Evolutionary conservation across 2,797 vertebrate genomes (phyloP).

Genomic region (Chanos chanos): DNA sequence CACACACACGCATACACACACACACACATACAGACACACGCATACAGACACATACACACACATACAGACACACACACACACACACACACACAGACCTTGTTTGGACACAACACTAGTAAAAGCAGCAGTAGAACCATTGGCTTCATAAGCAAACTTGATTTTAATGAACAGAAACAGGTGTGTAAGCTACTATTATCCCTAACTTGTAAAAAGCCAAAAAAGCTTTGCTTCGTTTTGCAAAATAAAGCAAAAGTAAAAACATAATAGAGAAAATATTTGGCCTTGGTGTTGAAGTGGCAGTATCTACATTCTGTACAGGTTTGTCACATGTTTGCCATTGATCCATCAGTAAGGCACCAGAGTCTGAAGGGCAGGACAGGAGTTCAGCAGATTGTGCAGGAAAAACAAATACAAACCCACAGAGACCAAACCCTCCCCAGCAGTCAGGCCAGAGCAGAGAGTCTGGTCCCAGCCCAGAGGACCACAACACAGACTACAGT

Average conservation of each 20-base stretch:
- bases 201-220: constrained; percentile 81
- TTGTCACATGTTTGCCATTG: constrained; percentile 77
- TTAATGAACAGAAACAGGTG: constrained; percentile 88
- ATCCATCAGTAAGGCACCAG: constrained; percentile 78
- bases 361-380: constrained; percentile 78
- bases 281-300: constrained; percentile 78
- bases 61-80: too few species aligned
- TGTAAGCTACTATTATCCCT: constrained; percentile 77
- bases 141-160: constrained; percentile 78
- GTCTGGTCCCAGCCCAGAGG: not conserved
- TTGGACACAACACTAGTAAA: too few species aligned
- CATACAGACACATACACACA: too few species aligned
- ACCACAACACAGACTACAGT: too few species aligned
- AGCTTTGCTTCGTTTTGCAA: constrained; percentile 74
- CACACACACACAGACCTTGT: too few species aligned
- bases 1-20: too few species aligned
- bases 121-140: constrained; percentile 10
- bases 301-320: constrained; percentile 82
- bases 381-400: constrained; percentile 71
- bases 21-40: too few species aligned
- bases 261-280: constrained; percentile 86
- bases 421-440: constrained; percentile 28
- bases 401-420: constrained; percentile 47
- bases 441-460: constrained; percentile 10
- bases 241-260: constrained; percentile 85